phyloP scores from a whole-genome alignment of 2,113 vertebrate species.

The Ariopsis seemanni region DNA sequence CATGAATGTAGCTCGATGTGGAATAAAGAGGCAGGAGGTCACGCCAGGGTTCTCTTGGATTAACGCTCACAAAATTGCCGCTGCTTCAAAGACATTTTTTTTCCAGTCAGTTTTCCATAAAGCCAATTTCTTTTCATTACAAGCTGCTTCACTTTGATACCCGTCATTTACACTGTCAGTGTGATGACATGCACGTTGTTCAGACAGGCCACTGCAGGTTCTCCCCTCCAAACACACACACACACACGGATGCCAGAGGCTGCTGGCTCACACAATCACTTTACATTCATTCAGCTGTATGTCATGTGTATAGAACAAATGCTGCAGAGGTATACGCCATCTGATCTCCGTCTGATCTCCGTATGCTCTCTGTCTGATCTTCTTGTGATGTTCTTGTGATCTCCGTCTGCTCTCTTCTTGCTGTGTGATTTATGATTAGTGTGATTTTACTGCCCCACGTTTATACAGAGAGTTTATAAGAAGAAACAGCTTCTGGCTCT shows the following conservation, averaged over 20 bases:
- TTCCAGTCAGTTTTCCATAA: constrained; percentile 10
- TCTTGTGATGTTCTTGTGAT: too few species aligned
- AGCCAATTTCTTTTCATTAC: constrained; percentile 35
- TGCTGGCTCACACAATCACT: not conserved
- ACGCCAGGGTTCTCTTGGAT: constrained; percentile 1
- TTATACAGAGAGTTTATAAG: not conserved
- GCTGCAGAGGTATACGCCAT: not conserved
- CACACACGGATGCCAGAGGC: not conserved
- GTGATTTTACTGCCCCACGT: not conserved
- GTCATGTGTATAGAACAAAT: not conserved
- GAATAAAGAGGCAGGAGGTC: constrained; percentile 27
- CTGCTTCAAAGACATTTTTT: constrained; percentile 13
- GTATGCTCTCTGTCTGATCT: not conserved
- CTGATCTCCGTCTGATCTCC: not conserved
- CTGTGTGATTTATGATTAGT: not conserved
- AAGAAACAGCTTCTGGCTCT: not conserved
- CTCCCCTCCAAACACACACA: constrained; percentile 4
- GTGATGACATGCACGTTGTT: constrained; percentile 14
- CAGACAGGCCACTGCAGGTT: constrained; percentile 23
- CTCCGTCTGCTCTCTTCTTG: not conserved
- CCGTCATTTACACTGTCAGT: constrained; percentile 20
- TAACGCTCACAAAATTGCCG: constrained; percentile 11
- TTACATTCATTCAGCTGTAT: constrained; percentile 15
- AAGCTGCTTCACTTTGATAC: constrained; percentile 23
- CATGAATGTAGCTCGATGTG: constrained; percentile 11